Evolutionary conservation across 2,797 vertebrate genomes (phyloP).

Genomic region (Hyperoplus lanceolatus): DNA sequence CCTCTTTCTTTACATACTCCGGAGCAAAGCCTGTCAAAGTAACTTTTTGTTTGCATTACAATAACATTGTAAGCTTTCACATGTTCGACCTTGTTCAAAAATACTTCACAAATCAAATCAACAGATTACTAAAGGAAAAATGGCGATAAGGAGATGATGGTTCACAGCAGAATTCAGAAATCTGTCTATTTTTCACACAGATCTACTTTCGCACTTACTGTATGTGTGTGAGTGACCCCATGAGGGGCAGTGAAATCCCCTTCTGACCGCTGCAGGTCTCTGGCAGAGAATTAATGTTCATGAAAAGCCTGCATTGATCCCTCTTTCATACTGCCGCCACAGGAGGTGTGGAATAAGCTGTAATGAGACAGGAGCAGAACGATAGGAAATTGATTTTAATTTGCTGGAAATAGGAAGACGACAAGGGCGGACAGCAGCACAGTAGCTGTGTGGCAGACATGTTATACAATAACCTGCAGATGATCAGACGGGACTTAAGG

Average conservation of each 20-base stretch:
- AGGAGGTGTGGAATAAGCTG: conserved; percentile 47
- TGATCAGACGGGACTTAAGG: neutral
- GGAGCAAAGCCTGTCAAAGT: neutral
- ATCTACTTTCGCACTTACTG: conserved; percentile 28
- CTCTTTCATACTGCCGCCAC: conserved; percentile 58
- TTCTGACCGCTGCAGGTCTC: conserved; percentile 21
- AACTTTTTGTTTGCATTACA: neutral
- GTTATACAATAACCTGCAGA: neutral
- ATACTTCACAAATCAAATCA: conserved; percentile 4
- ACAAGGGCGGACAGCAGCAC: conserved; percentile 11
- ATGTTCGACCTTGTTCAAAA: neutral
- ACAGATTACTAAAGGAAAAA: neutral
- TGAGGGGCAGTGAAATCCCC: conserved; percentile 29
- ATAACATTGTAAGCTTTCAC: neutral
- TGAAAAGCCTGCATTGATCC: conserved; percentile 59
- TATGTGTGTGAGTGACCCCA: conserved; percentile 25
- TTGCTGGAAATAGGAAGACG: conserved; percentile 58
- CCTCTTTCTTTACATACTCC: neutral
- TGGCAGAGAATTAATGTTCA: conserved; percentile 49
- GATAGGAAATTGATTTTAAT: conserved; percentile 73
- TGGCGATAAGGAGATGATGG: neutral
- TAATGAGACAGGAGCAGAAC: conserved; percentile 51
- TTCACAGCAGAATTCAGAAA: neutral
- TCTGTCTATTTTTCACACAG: conserved; percentile 15
- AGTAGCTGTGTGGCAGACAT: conserved; percentile 3